Evolutionary conservation across 1,140 invertebrate genomes (phyloP).

Genomic region (Lepeophtheirus salmonis): DNA sequence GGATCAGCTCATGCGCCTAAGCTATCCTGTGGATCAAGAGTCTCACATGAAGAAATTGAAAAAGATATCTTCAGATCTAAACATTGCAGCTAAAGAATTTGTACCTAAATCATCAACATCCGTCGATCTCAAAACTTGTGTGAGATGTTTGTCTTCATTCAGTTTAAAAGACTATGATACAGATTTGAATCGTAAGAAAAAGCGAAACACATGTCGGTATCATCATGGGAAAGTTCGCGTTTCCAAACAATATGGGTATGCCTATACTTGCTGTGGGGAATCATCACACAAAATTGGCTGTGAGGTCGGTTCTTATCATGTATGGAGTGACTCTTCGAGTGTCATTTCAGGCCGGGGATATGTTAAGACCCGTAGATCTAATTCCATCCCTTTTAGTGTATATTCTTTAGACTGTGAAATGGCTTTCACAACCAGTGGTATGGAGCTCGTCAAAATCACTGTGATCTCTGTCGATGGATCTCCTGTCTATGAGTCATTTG

Average conservation of each 20-base stretch:
- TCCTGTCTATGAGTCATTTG: constrained; percentile 25
- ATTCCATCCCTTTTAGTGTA: constrained; percentile 1
- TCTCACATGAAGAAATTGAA: neutral
- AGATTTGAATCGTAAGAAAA: neutral
- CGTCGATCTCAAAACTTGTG: neutral
- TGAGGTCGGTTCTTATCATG: neutral
- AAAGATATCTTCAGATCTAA: neutral
- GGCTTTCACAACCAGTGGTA: constrained; percentile 9
- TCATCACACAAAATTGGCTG: neutral
- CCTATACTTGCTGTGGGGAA: constrained; percentile 9
- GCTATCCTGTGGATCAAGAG: neutral
- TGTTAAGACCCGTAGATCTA: neutral
- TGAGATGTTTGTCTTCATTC: neutral
- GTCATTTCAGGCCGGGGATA: neutral
- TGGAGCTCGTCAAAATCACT: constrained; percentile 11
- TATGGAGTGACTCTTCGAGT: neutral
- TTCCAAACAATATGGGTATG: neutral
- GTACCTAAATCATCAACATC: neutral
- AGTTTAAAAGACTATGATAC: neutral
- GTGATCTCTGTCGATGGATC: constrained; percentile 6
- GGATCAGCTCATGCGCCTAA: neutral
- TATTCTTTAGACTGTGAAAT: constrained; percentile 16
- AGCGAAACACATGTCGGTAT: constrained; percentile 1
- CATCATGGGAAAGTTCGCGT: constrained; percentile 5
- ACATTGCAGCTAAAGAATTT: constrained; percentile 2